These are phyloP conservation scores for Diglossa cyanea DNA, from an alignment of 2,797 vertebrate genomes.

Conservation along the genomic window DNA sequence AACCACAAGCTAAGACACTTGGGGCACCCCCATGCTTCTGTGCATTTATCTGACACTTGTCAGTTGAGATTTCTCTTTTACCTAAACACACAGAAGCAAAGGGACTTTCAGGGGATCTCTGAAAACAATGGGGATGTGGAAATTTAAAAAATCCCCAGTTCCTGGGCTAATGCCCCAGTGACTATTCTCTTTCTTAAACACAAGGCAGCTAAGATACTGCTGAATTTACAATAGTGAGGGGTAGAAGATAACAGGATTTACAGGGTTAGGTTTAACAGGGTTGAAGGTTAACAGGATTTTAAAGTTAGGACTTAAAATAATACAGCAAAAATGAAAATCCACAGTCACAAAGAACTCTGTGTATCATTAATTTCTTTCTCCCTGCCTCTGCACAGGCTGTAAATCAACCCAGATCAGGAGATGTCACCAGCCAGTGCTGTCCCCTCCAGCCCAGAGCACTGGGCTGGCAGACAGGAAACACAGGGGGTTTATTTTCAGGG, in stretches of 20 bases:
- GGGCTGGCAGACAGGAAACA: not conserved
- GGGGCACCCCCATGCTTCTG: not conserved
- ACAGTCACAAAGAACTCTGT: not conserved
- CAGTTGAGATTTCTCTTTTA: not conserved
- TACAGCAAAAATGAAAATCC: not conserved
- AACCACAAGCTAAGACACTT: not conserved
- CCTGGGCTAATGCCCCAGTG: not conserved
- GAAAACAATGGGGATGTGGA: not conserved
- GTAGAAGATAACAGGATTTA: conserved; percentile 28
- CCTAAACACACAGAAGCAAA: not conserved
- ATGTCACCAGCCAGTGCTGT: not conserved
- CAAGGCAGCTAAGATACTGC: not conserved
- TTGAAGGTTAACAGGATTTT: conserved; percentile 28
- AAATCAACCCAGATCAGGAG: conserved; percentile 26
- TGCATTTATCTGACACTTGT: not conserved
- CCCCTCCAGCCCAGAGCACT: not conserved
- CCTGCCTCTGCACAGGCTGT: not conserved
- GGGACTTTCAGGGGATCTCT: not conserved
- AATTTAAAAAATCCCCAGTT: not conserved
- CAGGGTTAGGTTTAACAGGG: conserved; percentile 5
- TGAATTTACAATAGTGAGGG: not conserved
- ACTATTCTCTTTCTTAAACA: not conserved
- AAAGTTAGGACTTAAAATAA: conserved; percentile 7
- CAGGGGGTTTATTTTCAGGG: not conserved
- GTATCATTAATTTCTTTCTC: not conserved